Base-by-base conservation (phyloP, 2,113 vertebrate species). In the Corvus moneduloides region DNA sequence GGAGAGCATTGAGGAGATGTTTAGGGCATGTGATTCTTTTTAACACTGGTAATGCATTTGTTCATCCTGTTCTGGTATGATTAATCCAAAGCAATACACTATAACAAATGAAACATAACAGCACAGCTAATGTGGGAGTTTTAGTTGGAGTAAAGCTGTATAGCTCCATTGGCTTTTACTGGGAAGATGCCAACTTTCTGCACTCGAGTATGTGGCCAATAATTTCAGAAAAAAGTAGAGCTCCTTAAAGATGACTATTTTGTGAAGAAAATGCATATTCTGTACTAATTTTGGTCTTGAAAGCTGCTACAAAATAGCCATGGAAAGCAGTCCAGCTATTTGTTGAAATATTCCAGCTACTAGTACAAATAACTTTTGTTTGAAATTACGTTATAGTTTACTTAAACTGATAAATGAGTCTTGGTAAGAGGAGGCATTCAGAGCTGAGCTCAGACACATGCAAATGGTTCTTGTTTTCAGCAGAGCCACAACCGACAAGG, bases 311-410 rank as follows among this genome's bases (percentile, higher is more conserved):
- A 79, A 69, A 64, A 64, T 92, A 94, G 78, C 71, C 18, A 52
- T 74, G 16, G 37, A 87, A 83, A 83, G 67, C 46, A 76, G 76
- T 76, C 59, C 49, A 81, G 61, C 32, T 89, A 27, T 94, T 87
- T 84, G 66, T 88, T 97, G 93, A 93, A 90, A 90, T 66, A 84
- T 11, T 78, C 68, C 83, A 91, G 49, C 77, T 89, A 86, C 88
- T 81, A 85, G 66, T 95, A 93, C 41, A 49, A 73, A 90, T 51
- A 94, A 81, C 75, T 64, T 96, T 87, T 96, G 91, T 94, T 96
- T 94, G 86, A 95, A 96, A 95, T 96, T 73, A 68, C 23, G 12
- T 85, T 94, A 84, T 92, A 16, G 7, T 87, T 98, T 96, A 86
- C 52, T 94, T 76, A 87, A 94, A 66, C 80, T 92, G 69, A 82